A percentile compares a stretch with the other conserved stretches of the same genome.
Evolutionary conservation across 1,140 invertebrate species (phyloP).

Genomic region (Halesus radiatus): DNA sequence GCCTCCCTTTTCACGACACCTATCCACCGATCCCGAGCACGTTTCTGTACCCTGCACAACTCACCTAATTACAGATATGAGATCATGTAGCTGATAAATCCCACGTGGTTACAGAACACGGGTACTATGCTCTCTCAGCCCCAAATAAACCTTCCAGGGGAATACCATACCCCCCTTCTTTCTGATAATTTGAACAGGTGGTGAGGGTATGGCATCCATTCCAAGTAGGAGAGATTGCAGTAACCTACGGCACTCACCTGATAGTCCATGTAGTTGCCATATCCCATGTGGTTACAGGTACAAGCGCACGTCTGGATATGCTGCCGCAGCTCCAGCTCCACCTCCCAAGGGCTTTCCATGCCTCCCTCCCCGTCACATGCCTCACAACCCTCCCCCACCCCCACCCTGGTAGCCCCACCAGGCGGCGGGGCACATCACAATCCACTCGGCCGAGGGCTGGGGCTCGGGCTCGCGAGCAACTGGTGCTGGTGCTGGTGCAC

Average conservation of each 20-base stretch:
- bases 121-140: constrained; percentile 71
- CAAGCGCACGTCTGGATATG: constrained; percentile 90
- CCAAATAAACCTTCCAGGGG: constrained; percentile 68
- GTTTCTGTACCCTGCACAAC: no score
- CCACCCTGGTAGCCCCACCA: constrained; percentile 4
- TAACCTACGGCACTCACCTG: constrained; percentile 73
- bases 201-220: no score
- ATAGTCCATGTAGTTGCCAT: constrained; percentile 91
- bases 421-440: constrained; percentile 31
- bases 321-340: constrained; percentile 80
- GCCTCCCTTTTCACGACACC: no score
- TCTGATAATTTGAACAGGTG: no score
- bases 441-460: constrained; percentile 4
- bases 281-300: constrained; percentile 92
- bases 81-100: no score
- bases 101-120: no score
- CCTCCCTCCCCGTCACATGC: constrained; percentile 54
- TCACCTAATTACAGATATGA: no score
- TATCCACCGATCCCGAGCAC: no score
- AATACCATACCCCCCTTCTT: no score
- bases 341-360: constrained; percentile 70
- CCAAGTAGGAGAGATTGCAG: no score
- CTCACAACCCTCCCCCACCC: constrained; percentile 27
- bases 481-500: neutral
- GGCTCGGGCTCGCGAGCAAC: constrained; percentile 16